These are phyloP conservation scores for Coluber constrictor DNA, from an alignment of 2,797 vertebrate genomes.

Conservation along the genomic window DNA sequence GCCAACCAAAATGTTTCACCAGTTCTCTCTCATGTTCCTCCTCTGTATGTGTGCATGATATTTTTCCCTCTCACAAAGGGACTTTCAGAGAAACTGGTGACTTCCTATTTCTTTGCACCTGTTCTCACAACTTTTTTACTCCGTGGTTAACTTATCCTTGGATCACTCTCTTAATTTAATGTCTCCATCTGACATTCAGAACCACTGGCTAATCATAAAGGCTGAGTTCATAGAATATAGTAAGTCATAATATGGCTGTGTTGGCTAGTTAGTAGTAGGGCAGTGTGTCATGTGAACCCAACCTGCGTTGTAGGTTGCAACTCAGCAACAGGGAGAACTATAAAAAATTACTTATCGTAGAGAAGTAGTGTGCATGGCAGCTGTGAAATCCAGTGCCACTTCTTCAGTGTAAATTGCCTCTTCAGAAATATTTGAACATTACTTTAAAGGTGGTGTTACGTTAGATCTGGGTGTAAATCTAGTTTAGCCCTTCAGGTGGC, in stretches of 20 bases:
- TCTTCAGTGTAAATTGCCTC: neutral
- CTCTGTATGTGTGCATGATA: neutral
- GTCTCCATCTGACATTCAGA: neutral
- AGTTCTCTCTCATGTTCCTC: neutral
- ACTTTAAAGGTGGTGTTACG: neutral
- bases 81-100: neutral
- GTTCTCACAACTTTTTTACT: neutral
- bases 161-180: neutral
- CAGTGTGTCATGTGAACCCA: neutral
- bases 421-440: neutral
- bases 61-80: neutral
- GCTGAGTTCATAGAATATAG: neutral
- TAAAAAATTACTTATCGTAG: neutral
- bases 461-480: neutral
- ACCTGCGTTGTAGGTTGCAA: neutral
- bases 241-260: neutral
- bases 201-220: neutral
- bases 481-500: slow-evolving; percentile 7
- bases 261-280: neutral
- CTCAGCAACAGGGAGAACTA: neutral
- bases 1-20: neutral
- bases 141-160: neutral
- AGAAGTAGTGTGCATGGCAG: neutral
- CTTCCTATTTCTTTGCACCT: neutral
- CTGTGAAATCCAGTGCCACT: neutral